Conservation (phyloP, 2,888 invertebrate genomes). For the Lottia gigantea region DNA sequence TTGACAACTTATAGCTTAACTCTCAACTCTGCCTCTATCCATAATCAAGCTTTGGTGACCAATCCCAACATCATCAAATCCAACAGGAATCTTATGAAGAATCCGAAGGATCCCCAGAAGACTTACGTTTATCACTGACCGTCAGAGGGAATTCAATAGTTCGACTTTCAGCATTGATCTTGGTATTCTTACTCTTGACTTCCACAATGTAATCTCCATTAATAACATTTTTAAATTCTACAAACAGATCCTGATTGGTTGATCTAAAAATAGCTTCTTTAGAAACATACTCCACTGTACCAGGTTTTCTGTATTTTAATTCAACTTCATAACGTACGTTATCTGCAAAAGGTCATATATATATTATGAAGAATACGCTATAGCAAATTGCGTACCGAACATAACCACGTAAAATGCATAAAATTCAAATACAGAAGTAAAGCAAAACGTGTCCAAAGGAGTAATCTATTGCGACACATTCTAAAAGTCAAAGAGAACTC, state of each 20-base stretch:
- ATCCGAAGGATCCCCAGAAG: background rate
- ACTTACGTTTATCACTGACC: background rate
- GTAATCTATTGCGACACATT: background rate
- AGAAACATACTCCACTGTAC: background rate
- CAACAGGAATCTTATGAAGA: too few species aligned
- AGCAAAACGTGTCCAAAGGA: too few species aligned
- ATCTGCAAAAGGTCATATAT: too few species aligned
- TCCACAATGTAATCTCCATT: background rate
- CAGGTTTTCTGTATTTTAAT: background rate
- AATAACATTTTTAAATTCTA: background rate
- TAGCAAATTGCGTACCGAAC: too few species aligned
- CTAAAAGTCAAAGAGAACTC: too few species aligned
- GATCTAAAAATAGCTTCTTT: background rate
- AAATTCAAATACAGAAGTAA: too few species aligned
- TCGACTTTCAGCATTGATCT: background rate
- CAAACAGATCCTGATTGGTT: background rate
- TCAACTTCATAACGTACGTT: background rate
- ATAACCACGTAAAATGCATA: too few species aligned
- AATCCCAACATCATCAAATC: too few species aligned
- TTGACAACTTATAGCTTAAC: too few species aligned
- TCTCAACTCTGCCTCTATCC: too few species aligned
- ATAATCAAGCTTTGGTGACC: too few species aligned
- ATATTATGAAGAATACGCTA: too few species aligned
- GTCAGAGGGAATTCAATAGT: background rate
- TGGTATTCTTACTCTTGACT: background rate